These are phyloP conservation scores for Myotis myotis DNA, from an alignment of 2,797 vertebrate genomes.

Conservation along the genomic window DNA sequence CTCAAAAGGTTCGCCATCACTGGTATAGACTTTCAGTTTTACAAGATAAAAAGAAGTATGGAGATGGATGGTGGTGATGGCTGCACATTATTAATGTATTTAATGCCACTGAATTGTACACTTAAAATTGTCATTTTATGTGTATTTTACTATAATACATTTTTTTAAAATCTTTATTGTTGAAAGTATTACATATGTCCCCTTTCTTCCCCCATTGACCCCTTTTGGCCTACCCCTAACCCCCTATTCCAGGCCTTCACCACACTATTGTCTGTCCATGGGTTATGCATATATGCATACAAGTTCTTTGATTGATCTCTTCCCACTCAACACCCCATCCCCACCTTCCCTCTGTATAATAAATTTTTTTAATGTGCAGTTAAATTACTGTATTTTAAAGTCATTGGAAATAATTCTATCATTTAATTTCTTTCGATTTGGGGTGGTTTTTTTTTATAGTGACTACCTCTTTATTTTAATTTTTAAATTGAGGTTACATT, in stretches of 20 bases:
- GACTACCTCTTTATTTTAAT: neutral
- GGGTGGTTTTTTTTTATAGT: conserved; percentile 10
- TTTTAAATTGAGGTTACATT: conserved; percentile 16
- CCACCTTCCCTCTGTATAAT: no score
- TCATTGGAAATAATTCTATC: neutral
- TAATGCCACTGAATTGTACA: neutral
- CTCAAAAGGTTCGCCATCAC: no score
- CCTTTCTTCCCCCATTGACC: no score
- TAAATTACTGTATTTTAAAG: conserved; percentile 8
- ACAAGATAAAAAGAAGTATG: neutral
- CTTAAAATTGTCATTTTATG: neutral
- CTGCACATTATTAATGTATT: neutral
- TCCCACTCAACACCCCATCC: no score
- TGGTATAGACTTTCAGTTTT: neutral
- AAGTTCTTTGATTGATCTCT: no score
- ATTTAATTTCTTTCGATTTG: conserved; percentile 6
- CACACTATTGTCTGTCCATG: no score
- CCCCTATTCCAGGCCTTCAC: no score
- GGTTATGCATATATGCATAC: no score
- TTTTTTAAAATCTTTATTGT: no score
- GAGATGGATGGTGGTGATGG: neutral
- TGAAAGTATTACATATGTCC: no score
- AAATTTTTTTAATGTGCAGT: neutral
- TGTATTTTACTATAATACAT: neutral
- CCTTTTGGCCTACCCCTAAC: no score